Base-by-base conservation (phyloP, 1,140 invertebrate genomes). In the Scaptomyza graminum region DNA sequence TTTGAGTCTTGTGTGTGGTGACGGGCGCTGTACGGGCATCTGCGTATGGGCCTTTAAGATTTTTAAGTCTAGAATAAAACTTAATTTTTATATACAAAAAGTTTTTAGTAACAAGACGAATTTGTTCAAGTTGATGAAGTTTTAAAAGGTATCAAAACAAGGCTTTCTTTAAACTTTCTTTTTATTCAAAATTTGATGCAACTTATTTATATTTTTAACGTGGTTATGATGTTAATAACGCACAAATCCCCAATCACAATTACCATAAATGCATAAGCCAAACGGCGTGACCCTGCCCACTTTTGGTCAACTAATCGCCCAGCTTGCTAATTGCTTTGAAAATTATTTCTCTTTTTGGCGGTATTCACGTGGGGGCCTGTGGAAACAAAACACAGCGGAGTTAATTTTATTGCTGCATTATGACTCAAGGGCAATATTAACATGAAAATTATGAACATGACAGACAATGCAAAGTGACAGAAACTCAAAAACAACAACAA, bases 371-470 rank as follows among this genome's bases (percentile, higher is more conserved):
- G 18, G 39, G 49, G 49, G 41, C n/a, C n/a, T 60, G 63, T 71
- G 50, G 7, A 34, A 34, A 61, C 69, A 67, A 60, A 79, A 46
- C 68, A 61, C 73, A 79, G 50, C 18, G 55, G 64, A 75, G 75
- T 79, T 79, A 87, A 87, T 87, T 83, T 82, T 72, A 83, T 88
- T 79, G 67, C 79, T 88, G 83, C 79, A 79, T 83, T 88, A 79
- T 75, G 83, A 87, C 83, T 83, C 84, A 83, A 83, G 83, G 83
- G 83, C 83, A 88, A 88, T 83, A 87, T 88, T 88, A 87, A 88
- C 83, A 87, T 87, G 83, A 63, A 88, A 83, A 88, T 87, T 87
- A 87, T 83, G 76, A 82, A 87, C 71, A 67, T 50, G 52, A 61
- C 51, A 54, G 47, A 50, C 82, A 65, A 82, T 87, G 82, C 66